A percentile compares a stretch with the other conserved stretches of the same genome.
These are phyloP conservation scores for Odontophorus gujanensis DNA, from an alignment of 2,113 vertebrate genomes.

Conservation along the genomic window DNA sequence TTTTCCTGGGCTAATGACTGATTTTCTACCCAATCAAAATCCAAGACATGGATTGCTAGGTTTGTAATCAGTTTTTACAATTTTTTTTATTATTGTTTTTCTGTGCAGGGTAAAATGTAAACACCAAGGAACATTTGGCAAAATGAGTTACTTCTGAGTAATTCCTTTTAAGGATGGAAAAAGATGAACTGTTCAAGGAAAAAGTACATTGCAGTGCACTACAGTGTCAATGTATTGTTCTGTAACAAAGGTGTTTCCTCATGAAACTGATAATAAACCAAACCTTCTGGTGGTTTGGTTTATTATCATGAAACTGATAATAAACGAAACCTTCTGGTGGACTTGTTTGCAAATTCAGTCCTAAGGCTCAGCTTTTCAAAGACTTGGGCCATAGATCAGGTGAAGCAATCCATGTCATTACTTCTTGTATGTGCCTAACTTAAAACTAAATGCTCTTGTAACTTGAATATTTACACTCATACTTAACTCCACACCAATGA, in stretches of 20 bases:
- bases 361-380: background rate
- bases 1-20: slow-evolving; percentile 48
- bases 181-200: background rate
- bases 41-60: background rate
- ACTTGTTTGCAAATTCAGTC: background rate
- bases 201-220: background rate
- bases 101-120: background rate
- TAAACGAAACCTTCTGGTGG: background rate
- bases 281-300: background rate
- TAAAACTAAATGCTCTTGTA: background rate
- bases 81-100: background rate
- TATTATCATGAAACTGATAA: too few relatives aligned
- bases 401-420: background rate
- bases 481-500: background rate
- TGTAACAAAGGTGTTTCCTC: background rate
- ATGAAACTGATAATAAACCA: background rate
- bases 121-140: background rate
- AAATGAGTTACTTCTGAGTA: slow-evolving; percentile 23
- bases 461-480: background rate
- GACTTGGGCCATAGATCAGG: background rate
- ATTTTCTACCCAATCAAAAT: slow-evolving; percentile 60
- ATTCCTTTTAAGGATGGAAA: background rate
- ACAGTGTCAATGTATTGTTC: background rate
- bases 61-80: slow-evolving; percentile 13
- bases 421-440: background rate